phyloP scores from a whole-genome alignment of 2,113 vertebrate species.

The Callionymus lyra region DNA sequence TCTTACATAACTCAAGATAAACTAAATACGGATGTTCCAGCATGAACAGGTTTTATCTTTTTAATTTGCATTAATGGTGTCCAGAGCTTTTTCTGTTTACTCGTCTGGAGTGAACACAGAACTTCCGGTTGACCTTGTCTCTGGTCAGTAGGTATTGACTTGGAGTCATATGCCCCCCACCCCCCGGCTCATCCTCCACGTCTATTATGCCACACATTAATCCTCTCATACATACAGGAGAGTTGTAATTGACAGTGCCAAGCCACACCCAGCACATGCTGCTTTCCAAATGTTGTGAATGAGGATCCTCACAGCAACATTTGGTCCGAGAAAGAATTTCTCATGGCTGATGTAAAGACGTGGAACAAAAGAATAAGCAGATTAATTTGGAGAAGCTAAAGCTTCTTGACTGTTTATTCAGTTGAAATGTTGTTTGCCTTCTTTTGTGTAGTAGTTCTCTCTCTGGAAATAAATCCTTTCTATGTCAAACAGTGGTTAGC shows the following conservation, averaged over 20 bases:
- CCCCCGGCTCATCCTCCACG: slow-evolving; percentile 18
- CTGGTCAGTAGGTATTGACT: slow-evolving; percentile 21
- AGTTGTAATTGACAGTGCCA: slow-evolving; percentile 16
- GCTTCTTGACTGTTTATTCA: no score
- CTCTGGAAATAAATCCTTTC: no score
- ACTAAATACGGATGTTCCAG: background rate
- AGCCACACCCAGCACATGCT: slow-evolving; percentile 1
- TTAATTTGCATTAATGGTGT: no score
- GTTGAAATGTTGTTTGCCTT: no score
- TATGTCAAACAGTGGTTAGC: no score
- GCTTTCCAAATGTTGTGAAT: slow-evolving; percentile 24
- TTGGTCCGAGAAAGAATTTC: background rate
- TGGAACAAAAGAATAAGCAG: slow-evolving; percentile 6
- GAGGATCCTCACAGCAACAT: slow-evolving; percentile 5
- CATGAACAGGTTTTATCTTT: no score
- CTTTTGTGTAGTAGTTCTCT: no score
- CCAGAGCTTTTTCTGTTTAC: no score
- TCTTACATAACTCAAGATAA: slow-evolving; percentile 7
- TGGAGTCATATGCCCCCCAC: slow-evolving; percentile 14
- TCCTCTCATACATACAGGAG: slow-evolving; percentile 15
- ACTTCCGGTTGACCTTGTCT: slow-evolving; percentile 24
- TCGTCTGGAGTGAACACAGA: background rate
- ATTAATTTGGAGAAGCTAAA: no score
- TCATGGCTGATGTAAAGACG: slow-evolving; percentile 7
- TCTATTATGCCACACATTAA: slow-evolving; percentile 17